Percentiles rank a stretch among this genome's conserved stretches.
phyloP scores from a whole-genome alignment of 2,797 vertebrate genomes.

The Pipistrellus pygmaeus region DNA sequence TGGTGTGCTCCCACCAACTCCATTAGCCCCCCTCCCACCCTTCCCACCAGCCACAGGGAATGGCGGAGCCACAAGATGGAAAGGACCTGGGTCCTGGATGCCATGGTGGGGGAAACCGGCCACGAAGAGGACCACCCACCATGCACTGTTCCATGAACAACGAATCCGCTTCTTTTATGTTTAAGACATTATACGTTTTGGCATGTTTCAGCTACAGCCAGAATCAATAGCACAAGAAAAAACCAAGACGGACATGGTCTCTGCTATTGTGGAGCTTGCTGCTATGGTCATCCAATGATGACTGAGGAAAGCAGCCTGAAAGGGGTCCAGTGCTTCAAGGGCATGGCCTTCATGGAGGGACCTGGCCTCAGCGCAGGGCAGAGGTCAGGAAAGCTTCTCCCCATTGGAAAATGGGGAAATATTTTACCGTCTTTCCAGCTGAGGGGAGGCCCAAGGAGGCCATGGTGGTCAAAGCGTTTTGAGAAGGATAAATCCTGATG shows the following conservation, averaged over 20 bases:
- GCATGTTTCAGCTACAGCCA: background rate
- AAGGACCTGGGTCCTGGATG: background rate
- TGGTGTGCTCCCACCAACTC: background rate
- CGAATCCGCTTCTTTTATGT: background rate
- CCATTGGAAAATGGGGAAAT: background rate
- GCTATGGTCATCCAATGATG: background rate
- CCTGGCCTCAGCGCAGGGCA: background rate
- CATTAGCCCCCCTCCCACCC: no score
- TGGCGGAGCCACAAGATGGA: background rate
- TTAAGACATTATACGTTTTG: background rate
- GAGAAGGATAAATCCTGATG: background rate
- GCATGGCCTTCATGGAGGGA: accelerated
- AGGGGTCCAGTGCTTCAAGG: background rate
- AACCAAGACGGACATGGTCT: background rate
- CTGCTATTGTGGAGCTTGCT: background rate
- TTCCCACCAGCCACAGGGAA: background rate
- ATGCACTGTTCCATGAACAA: background rate
- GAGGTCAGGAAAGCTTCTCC: background rate
- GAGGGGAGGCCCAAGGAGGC: background rate
- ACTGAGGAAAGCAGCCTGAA: background rate
- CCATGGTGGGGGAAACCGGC: background rate
- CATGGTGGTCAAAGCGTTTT: background rate
- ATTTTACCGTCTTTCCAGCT: background rate
- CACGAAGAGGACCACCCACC: background rate
- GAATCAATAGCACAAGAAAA: background rate